phyloP scores from a whole-genome alignment of 1,140 invertebrate genomes.

The Brachionus rotundiformis region DNA sequence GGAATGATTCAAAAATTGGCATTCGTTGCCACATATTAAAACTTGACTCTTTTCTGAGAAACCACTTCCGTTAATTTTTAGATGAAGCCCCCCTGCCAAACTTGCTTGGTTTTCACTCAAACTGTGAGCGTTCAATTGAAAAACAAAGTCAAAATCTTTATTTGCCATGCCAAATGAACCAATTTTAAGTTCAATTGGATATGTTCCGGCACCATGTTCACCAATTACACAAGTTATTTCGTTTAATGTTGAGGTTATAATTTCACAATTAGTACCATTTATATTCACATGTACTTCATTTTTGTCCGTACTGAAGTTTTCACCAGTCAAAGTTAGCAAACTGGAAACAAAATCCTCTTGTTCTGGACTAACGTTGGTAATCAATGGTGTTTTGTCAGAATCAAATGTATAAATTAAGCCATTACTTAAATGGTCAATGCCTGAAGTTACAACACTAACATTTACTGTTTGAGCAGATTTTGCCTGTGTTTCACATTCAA shows the following conservation, averaged over 20 bases:
- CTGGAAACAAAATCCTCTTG: background rate
- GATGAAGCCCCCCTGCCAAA: slow-evolving; percentile 20
- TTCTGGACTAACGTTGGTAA: background rate
- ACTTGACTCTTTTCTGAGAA: background rate
- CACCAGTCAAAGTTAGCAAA: background rate
- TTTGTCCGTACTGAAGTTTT: background rate
- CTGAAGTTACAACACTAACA: background rate
- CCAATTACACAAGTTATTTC: slow-evolving; percentile 54
- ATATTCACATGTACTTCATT: slow-evolving; percentile 10
- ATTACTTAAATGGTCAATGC: background rate
- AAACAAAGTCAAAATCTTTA: background rate
- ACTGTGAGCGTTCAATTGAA: background rate
- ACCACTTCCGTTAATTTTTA: slow-evolving; percentile 24
- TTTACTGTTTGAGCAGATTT: background rate
- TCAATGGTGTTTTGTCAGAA: background rate
- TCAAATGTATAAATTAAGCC: background rate
- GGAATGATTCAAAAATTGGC: background rate
- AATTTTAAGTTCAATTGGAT: slow-evolving; percentile 49
- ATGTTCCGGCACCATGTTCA: slow-evolving; percentile 52
- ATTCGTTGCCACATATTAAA: background rate
- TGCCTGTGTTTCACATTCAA: background rate
- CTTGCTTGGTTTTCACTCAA: background rate
- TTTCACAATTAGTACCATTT: background rate
- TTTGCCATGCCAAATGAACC: slow-evolving; percentile 51
- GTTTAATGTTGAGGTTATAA: background rate